Conservation (phyloP, 2,888 invertebrate species). For the Gonocerus acuteangulatus region DNA sequence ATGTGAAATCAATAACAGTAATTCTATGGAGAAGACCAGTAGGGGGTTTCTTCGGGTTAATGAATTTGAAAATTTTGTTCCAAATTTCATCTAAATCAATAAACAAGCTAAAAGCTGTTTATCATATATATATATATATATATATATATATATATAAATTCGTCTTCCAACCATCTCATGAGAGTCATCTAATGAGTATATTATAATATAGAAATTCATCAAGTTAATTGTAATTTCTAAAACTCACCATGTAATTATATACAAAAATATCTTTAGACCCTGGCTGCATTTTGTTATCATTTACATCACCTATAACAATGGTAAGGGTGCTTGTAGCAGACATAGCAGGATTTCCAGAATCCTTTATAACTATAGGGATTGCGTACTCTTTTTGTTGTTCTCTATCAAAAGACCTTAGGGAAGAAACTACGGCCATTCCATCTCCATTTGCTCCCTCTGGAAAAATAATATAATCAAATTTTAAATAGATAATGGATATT, state of each 20-base stretch:
- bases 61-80: too few relatives aligned
- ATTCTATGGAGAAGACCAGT: too few relatives aligned
- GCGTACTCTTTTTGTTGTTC: conserved; percentile 94
- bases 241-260: conserved; percentile 75
- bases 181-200: too few relatives aligned
- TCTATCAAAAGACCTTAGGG: conserved; percentile 84
- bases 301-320: conserved; percentile 94
- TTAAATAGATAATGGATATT: not conserved
- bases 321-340: conserved; percentile 92
- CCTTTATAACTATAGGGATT: conserved; percentile 94
- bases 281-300: conserved; percentile 97
- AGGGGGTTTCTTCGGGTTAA: too few relatives aligned
- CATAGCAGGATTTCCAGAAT: conserved; percentile 93
- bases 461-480: conserved; percentile 35
- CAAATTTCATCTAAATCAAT: too few relatives aligned
- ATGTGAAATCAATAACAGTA: not conserved
- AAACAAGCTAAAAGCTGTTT: too few relatives aligned
- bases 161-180: too few relatives aligned
- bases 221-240: too few relatives aligned
- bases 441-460: conserved; percentile 92
- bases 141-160: too few relatives aligned
- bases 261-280: conserved; percentile 95
- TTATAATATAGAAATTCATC: too few relatives aligned
- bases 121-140: too few relatives aligned
- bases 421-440: conserved; percentile 95